Conservation (phyloP, 1,140 invertebrate species). For the Papilio machaon region DNA sequence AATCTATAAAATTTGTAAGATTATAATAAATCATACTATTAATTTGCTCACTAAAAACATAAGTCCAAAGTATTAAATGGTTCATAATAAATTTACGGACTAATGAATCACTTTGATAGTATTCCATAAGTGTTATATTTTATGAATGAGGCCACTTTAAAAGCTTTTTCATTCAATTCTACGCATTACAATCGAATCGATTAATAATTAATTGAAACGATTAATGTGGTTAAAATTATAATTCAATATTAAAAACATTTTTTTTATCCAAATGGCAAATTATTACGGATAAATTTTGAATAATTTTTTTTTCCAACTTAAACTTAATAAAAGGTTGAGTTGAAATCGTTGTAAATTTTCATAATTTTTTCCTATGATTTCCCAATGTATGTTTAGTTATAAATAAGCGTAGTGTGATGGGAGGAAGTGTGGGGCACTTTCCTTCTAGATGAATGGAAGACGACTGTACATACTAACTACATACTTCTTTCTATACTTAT, state of each 20-base stretch:
- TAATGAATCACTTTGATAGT: background rate
- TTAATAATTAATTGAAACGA: background rate
- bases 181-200: background rate
- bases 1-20: too few species aligned
- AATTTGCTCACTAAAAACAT: background rate
- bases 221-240: background rate
- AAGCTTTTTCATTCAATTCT: background rate
- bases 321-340: background rate
- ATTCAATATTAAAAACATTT: background rate
- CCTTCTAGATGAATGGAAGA: too few species aligned
- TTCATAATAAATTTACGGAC: background rate
- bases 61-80: background rate
- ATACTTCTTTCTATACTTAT: too few species aligned
- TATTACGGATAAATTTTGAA: background rate
- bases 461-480: too few species aligned
- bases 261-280: background rate
- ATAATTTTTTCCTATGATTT: too few species aligned
- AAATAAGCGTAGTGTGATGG: too few species aligned
- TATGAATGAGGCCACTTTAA: background rate
- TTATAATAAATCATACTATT: background rate
- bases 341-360: too few species aligned
- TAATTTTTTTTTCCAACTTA: background rate
- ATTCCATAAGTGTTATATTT: background rate
- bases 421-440: too few species aligned
- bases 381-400: too few species aligned